These are phyloP conservation scores for Drosophila pegasa DNA, from an alignment of 2,888 invertebrate species.

Conservation along the genomic window DNA sequence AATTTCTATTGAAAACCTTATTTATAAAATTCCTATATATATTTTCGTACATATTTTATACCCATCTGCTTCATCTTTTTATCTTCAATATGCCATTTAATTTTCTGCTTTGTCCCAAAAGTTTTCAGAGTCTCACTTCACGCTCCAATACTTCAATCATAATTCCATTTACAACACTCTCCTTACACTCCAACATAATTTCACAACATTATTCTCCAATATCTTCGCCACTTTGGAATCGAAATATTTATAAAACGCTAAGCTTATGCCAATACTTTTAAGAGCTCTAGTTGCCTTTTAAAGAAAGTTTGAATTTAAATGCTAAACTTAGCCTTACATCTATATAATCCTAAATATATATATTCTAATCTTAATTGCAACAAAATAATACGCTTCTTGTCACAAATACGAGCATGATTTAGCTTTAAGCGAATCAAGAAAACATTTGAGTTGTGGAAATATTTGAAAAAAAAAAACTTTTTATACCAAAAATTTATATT, in stretches of 20 bases:
- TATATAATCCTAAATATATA: constrained; percentile 4
- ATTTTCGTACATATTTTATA: background rate
- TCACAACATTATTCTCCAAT: constrained; percentile 7
- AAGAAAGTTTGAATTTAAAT: constrained; percentile 14
- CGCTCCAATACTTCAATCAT: background rate
- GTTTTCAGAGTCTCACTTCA: background rate
- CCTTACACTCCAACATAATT: background rate
- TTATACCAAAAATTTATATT: constrained; percentile 43
- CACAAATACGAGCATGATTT: constrained; percentile 15
- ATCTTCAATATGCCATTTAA: background rate
- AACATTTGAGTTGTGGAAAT: constrained; percentile 20
- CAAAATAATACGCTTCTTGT: constrained; percentile 35
- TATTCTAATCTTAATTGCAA: constrained; percentile 1
- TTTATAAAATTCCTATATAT: background rate
- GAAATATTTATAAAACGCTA: constrained; percentile 27
- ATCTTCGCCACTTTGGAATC: constrained; percentile 20
- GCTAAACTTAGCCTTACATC: constrained; percentile 2
- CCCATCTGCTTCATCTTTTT: background rate
- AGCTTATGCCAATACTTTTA: constrained; percentile 12
- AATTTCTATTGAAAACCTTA: background rate
- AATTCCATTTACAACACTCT: constrained; percentile 1
- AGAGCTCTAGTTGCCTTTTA: constrained; percentile 17
- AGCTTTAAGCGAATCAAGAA: constrained; percentile 25
- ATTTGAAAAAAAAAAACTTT: constrained; percentile 8
- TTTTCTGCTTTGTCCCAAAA: background rate